A percentile compares a stretch with the other conserved stretches of the same genome.
Conservation (phyloP, 1,140 invertebrate species). For the Listronotus bonariensis region DNA sequence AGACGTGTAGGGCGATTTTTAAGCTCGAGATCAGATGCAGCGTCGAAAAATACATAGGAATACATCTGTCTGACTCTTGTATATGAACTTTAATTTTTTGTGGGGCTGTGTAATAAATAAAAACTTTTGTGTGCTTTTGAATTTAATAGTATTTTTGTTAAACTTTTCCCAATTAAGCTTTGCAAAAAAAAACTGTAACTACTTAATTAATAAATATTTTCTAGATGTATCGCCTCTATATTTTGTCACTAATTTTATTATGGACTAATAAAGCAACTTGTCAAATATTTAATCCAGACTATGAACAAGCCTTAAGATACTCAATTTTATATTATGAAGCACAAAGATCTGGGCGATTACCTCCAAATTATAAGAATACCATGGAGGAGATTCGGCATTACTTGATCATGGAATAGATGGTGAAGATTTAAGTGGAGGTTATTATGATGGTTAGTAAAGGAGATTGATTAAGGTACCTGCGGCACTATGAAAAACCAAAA, state of each 20-base stretch:
- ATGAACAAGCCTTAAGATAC: constrained; percentile 25
- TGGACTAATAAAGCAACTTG: not conserved
- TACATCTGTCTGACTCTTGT: too few species aligned
- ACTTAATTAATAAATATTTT: constrained; percentile 1
- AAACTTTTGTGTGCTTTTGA: too few species aligned
- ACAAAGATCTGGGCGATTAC: constrained; percentile 67
- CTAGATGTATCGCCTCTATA: not conserved
- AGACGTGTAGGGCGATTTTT: too few species aligned
- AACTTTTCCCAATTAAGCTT: too few species aligned
- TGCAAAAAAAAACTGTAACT: too few species aligned
- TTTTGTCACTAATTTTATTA: not conserved
- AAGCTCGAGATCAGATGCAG: too few species aligned
- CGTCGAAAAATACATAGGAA: too few species aligned
- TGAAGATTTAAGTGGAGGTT: constrained; percentile 68
- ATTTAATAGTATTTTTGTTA: too few species aligned
- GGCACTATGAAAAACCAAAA: too few species aligned
- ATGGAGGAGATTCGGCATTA: constrained; percentile 67
- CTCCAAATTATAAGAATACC: constrained; percentile 61
- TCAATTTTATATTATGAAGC: constrained; percentile 70
- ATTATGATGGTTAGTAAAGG: constrained; percentile 65
- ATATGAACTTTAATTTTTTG: too few species aligned
- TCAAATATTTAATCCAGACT: constrained; percentile 20
- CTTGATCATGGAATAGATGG: constrained; percentile 60
- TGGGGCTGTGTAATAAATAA: too few species aligned
- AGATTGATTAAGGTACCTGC: too few species aligned